phyloP scores from a whole-genome alignment of 2,113 vertebrate genomes.

The Sialia sialis region DNA sequence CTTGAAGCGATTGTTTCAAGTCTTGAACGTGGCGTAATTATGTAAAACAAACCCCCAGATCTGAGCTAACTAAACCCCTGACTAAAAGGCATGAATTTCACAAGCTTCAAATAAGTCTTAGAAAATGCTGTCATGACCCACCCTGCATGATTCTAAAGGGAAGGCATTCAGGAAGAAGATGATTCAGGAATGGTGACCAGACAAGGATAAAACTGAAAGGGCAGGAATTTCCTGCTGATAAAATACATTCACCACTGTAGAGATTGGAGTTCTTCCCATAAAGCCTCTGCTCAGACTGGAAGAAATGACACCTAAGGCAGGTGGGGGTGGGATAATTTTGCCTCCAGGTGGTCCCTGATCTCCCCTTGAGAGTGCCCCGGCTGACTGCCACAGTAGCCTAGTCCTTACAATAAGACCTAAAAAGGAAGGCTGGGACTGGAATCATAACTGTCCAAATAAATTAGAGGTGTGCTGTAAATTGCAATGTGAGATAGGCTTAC shows the following conservation, averaged over 20 bases:
- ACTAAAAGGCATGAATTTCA: neutral
- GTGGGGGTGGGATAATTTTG: neutral
- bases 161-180: neutral
- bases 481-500: neutral
- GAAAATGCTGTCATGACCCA: neutral
- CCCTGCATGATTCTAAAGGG: neutral
- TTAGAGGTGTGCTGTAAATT: neutral
- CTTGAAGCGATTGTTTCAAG: neutral
- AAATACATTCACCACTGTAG: neutral
- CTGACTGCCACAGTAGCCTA: neutral
- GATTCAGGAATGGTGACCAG: rapidly evolving
- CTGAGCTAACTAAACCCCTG: neutral
- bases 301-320: neutral
- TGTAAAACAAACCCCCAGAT: neutral
- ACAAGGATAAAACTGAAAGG: neutral
- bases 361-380: neutral
- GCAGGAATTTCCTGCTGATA: neutral
- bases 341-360: neutral
- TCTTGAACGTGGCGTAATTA: neutral
- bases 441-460: neutral
- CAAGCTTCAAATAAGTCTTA: neutral
- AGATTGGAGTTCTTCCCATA: neutral
- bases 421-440: neutral
- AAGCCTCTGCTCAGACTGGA: neutral
- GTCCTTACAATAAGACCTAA: neutral